Evolutionary conservation across 2,888 invertebrate genomes (phyloP), one percentile per base, ranked within the genome.

Genomic region (Napeogenes sylphis): DNA sequence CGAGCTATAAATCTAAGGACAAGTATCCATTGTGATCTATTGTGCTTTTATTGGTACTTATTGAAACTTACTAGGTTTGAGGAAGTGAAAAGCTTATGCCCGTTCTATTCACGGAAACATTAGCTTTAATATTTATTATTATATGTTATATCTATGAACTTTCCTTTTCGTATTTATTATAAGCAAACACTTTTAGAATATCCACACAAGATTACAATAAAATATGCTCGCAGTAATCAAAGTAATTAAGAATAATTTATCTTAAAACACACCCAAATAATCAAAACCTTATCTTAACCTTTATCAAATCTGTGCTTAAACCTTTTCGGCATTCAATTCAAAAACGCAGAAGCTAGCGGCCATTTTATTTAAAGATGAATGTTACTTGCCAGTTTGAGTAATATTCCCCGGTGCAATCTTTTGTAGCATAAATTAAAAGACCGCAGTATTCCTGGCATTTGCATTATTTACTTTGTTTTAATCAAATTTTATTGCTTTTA

Each of bases 1-100:
- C 86, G 88, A 86, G 82, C 82, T 77, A 85, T 90, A 89, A 90
- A 89, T 90, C 83, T 72, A 66, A 68, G 70, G 81, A 81, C 81
- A 80, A 79, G 76, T 74, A 76, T 74, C 75, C 71, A 74, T 87
- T 87, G 88, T 87, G 72, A 74, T 80, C 75, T 73, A 73, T 75
- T 75, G 74, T 74, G 73, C 66, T 73, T 76, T 77, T 78, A 79
- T 76, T 74, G 75, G 67, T 60, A 65, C 70, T 73, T 73, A 75
- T 76, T 76, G 73, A 75, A 73, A 64, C 51, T 63, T 53, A 46
- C 46, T 46, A 59, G 55, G 61, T 64, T 66, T 55, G 63, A 61
- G 47, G 58, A 13, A 51, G 51, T 12, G 21, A 10, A 30, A 10
- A 42, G 42, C 42, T 4, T 51, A 10, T 51, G 30, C 51, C 8